These are phyloP conservation scores for Phyllotis vaccarum DNA, from an alignment of 2,797 vertebrate genomes.

Conservation along the genomic window DNA sequence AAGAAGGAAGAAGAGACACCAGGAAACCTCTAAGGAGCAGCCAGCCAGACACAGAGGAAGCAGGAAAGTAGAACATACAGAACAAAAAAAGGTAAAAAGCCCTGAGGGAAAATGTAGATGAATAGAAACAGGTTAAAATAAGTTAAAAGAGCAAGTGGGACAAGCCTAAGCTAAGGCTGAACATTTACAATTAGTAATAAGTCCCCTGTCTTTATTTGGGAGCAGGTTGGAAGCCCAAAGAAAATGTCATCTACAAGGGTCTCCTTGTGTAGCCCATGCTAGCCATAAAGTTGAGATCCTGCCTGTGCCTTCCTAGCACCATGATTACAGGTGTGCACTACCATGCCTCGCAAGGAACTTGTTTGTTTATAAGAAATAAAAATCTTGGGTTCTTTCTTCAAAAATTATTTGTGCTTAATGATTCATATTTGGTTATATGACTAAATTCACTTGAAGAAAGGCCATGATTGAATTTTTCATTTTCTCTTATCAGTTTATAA, in stretches of 20 bases:
- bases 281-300: neutral
- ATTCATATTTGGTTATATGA: constrained; percentile 29
- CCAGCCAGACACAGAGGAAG: neutral
- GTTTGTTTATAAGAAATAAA: constrained; percentile 13
- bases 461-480: constrained; percentile 5
- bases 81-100: neutral
- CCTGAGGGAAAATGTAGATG: neutral
- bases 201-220: neutral
- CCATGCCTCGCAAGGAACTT: no score
- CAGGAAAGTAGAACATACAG: neutral
- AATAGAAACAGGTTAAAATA: neutral
- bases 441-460: constrained; percentile 4
- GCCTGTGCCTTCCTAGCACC: neutral
- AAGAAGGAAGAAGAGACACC: neutral
- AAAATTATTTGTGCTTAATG: neutral
- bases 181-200: neutral
- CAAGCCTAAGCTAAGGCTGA: neutral
- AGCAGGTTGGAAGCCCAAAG: neutral
- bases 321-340: fast-evolving
- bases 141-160: neutral
- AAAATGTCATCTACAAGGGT: neutral
- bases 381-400: neutral
- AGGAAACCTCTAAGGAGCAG: neutral
- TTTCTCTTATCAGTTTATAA: neutral
- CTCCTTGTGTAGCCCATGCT: neutral